These are phyloP conservation scores for Apolygus lucorum DNA, from an alignment of 1,140 invertebrate genomes.

Conservation along the genomic window DNA sequence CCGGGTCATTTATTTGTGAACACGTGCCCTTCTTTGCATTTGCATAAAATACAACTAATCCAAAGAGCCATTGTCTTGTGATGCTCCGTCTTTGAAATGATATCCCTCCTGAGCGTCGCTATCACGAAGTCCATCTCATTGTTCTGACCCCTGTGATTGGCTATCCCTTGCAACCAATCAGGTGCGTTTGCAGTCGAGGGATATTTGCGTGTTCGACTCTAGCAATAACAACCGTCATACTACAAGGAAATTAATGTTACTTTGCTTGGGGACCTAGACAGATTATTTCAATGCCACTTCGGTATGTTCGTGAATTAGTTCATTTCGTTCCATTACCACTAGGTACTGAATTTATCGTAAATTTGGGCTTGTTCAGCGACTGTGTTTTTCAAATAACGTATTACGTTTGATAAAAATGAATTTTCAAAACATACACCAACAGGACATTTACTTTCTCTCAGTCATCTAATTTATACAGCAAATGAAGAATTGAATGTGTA, in stretches of 20 bases:
- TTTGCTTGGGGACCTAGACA: background rate
- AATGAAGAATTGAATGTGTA: too few species aligned
- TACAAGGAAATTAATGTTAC: too few species aligned
- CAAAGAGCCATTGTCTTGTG: conserved; percentile 8
- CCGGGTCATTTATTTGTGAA: conserved; percentile 9
- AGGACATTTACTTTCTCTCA: too few species aligned
- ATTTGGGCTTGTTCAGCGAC: too few species aligned
- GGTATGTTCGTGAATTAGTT: background rate
- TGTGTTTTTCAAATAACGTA: too few species aligned
- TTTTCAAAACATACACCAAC: too few species aligned
- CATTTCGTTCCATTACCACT: background rate
- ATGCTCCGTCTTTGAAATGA: background rate
- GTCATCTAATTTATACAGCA: too few species aligned
- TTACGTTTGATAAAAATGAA: too few species aligned
- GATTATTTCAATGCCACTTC: background rate
- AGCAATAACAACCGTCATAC: too few species aligned
- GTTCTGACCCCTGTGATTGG: conserved; percentile 5
- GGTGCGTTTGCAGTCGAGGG: background rate
- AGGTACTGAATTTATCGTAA: background rate
- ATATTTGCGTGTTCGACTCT: background rate
- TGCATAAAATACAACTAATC: conserved; percentile 17
- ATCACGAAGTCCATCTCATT: conserved; percentile 8
- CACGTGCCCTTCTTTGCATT: conserved; percentile 7
- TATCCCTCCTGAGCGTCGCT: background rate
- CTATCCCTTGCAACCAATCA: background rate